Evolutionary conservation across 1,140 invertebrate genomes (phyloP).

Genomic region (Onthophagus taurus): DNA sequence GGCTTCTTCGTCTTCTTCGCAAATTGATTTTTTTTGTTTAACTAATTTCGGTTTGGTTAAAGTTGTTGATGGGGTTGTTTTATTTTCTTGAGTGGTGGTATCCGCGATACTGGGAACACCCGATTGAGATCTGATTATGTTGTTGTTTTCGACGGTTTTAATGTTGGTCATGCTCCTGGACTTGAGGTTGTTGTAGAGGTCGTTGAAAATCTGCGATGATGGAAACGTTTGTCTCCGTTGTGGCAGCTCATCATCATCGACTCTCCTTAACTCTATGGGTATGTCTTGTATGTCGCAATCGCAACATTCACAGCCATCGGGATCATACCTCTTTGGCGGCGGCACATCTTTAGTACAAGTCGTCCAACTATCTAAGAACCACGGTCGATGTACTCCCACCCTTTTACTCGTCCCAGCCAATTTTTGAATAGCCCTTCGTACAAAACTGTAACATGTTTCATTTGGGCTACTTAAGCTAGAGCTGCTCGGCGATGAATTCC

Average conservation of each 20-base stretch:
- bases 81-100: constrained; percentile 22
- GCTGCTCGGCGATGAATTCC: constrained; percentile 59
- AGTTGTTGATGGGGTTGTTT: constrained; percentile 27
- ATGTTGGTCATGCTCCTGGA: constrained; percentile 75
- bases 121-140: constrained; percentile 52
- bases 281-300: constrained; percentile 61
- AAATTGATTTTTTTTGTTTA: constrained; percentile 72
- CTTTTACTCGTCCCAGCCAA: constrained; percentile 61
- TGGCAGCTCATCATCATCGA: constrained; percentile 58
- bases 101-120: constrained; percentile 59
- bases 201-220: constrained; percentile 40
- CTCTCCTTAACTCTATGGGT: constrained; percentile 77
- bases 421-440: constrained; percentile 79
- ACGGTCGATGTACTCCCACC: constrained; percentile 49
- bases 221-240: constrained; percentile 43
- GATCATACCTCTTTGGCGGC: constrained; percentile 38
- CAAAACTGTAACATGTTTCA: constrained; percentile 90
- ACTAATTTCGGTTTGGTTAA: constrained; percentile 54
- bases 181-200: constrained; percentile 51
- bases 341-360: constrained; percentile 46
- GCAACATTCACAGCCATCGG: constrained; percentile 47
- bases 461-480: constrained; percentile 83
- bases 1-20: constrained; percentile 57
- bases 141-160: constrained; percentile 55
- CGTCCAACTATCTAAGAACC: constrained; percentile 73